A percentile compares a stretch with the other conserved stretches of the same genome.
Conservation (phyloP, 2,113 vertebrate species). For the Labeo catla region DNA sequence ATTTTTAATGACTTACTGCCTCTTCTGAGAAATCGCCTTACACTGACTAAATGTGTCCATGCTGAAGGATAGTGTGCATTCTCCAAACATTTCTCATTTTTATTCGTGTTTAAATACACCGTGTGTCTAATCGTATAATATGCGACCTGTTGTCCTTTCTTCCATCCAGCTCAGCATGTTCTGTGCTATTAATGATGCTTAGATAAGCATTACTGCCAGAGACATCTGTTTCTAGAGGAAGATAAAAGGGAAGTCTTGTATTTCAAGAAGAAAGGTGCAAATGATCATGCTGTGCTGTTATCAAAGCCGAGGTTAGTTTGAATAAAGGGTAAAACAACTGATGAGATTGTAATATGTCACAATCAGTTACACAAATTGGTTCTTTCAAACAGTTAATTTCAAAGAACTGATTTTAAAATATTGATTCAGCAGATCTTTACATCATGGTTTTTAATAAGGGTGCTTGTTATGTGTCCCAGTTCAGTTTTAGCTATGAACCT, state of each 20-base stretch:
- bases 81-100: not conserved
- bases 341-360: not conserved
- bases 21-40: not conserved
- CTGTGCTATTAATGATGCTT: constrained; percentile 41
- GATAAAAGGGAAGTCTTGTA: constrained; percentile 31
- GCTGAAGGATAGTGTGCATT: not conserved
- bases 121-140: constrained; percentile 3
- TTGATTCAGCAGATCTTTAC: constrained; percentile 14
- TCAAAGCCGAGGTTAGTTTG: constrained; percentile 3
- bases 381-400: not conserved
- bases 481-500: not conserved
- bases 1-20: not conserved
- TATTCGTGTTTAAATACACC: constrained; percentile 13
- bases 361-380: constrained; percentile 22
- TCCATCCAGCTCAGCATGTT: constrained; percentile 31
- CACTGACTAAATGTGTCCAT: not conserved
- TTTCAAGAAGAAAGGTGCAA: constrained; percentile 27
- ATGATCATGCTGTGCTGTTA: constrained; percentile 27
- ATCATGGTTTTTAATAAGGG: not conserved
- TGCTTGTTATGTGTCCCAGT: not conserved
- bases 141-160: constrained; percentile 34
- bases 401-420: not conserved
- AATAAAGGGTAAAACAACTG: not conserved
- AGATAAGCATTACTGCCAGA: constrained; percentile 42
- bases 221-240: constrained; percentile 39